Evolutionary conservation across 2,888 invertebrate species (phyloP).

Genomic region (Andrena bicolor): DNA sequence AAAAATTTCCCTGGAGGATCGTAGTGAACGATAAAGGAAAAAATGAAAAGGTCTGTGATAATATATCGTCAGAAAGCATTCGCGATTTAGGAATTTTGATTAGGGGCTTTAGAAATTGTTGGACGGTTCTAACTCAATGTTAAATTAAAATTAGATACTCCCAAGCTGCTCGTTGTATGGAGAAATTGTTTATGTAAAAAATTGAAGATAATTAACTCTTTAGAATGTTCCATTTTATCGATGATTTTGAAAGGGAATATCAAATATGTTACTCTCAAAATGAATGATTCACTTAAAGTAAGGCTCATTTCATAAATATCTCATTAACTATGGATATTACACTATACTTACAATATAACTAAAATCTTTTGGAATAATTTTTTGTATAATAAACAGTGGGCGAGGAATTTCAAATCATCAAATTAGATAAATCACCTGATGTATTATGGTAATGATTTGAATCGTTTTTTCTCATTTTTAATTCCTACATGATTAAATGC

Average conservation of each 20-base stretch:
- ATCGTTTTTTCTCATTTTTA: neutral
- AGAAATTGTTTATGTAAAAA: too few species aligned
- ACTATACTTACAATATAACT: neutral
- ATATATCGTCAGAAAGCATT: neutral
- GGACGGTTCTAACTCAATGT: neutral
- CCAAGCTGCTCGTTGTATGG: too few species aligned
- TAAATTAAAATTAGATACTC: too few species aligned
- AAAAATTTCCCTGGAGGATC: constrained; percentile 9
- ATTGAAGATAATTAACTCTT: too few species aligned
- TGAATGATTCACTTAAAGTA: neutral
- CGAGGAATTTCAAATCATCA: neutral
- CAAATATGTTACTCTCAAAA: too few species aligned
- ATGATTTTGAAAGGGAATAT: too few species aligned
- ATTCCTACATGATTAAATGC: neutral
- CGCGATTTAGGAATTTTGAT: neutral
- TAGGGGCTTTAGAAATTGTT: neutral
- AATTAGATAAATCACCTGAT: neutral
- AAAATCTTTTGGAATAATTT: neutral
- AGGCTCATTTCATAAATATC: neutral
- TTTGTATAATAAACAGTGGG: neutral
- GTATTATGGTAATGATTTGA: too few species aligned
- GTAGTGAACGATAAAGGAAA: neutral
- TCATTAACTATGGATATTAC: neutral
- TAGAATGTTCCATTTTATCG: too few species aligned
- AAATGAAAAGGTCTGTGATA: neutral